Evolutionary conservation across 2,888 invertebrate genomes (phyloP), one percentile per base, ranked within the genome.

Genomic region (Ectemnius lituratus): DNA sequence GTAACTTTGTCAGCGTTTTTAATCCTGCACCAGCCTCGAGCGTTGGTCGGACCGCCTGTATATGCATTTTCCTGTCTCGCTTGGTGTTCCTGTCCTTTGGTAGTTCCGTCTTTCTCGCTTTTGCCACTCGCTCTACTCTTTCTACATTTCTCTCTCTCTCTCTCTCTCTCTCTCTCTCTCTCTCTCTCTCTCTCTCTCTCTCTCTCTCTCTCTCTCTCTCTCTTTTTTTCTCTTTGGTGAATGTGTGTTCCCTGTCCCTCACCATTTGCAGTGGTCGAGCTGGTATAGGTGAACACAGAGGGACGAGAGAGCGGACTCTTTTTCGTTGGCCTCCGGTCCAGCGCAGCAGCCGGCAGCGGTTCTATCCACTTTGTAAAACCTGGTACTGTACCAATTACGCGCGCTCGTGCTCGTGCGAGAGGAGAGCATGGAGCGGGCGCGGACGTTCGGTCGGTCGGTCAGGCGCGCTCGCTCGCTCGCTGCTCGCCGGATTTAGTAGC

Each of bases 1-100:
- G 88, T 86, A 88, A 88, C 88, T 88, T 88, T 88, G 86, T 88
- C 88, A 88, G 88, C 88, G 84, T 88, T 88, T 88, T 88, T 87
- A 87, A 87, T 86, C 84, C 83, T 78, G 52, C 37, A 37, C 8
- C 37, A 37, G 65, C 73, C 75, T 75, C 77, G 52, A 52, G 52
- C 47, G 64, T 65, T 4, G 61, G 47, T 65, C 62, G 16, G 58
- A 61, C 72, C 65, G 27, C 47, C 59, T 62, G 63, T 70, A 14
- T 16, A 14, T 52, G n/a, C 13, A 14, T 76, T 61, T 66, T 68
- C 62, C 56, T 62, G n/a, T 27, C 57, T 4, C 57, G 16, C 60
- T 69, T 62, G 23, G 23, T 23, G 23, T 61, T 65, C 59, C 59
- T 59, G 59, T 28, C 45, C 45, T 58, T 66, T 46, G 23, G 8